Evolutionary conservation across 1,140 invertebrate genomes (phyloP), one percentile per base, ranked within the genome.

Genomic region (Coenobita brevimanus): DNA sequence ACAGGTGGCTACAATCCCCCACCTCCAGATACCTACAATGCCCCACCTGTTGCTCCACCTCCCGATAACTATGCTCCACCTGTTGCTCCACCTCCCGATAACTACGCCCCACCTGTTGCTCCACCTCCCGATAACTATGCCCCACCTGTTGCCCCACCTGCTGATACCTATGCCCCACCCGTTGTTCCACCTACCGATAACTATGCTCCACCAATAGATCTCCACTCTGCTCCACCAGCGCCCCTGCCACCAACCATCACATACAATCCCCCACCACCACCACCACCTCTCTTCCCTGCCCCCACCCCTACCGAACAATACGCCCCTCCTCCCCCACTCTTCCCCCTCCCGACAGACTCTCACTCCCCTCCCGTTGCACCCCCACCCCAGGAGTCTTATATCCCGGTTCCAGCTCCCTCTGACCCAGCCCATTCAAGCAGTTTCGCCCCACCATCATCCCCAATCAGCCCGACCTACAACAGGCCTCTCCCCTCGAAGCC

Each of bases 401-500:
- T 50, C 46, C 64, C 64, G 13, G 1, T 69, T 2, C 38, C 38
- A 2, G 38, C 41, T 4, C 33, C 71, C 10, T 43, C 71, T 17
- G 71, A n/a, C n/a, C 62, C 62, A 6, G 21, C 50, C 30, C 50
- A n/a, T 36, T n/a, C 43, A 79, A 46, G 43, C 17, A n/a, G 6
- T 60, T 82, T 36, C 3, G 24, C 6, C 10, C 50, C 57, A 30
- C 57, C 78, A 33, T 15, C 30, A 30, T 24, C 76, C 30, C 27
- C 0, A 36, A 8, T 6, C n/a, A 3, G 13, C 62, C 43, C 13
- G n/a, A 24, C 15, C 79, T 8, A 8, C 21, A 10, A 64, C 46
- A 4, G 43, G 15, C 81, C 67, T n/a, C 13, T 73, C 2, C 81
- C 81, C 21, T 8, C 43, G 3, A 57, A 83, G 27, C 81, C 81